A percentile compares a stretch with the other conserved stretches of the same genome.
These are phyloP conservation scores for Nerophis lumbriciformis DNA, from an alignment of 2,113 vertebrate genomes.

Conservation along the genomic window DNA sequence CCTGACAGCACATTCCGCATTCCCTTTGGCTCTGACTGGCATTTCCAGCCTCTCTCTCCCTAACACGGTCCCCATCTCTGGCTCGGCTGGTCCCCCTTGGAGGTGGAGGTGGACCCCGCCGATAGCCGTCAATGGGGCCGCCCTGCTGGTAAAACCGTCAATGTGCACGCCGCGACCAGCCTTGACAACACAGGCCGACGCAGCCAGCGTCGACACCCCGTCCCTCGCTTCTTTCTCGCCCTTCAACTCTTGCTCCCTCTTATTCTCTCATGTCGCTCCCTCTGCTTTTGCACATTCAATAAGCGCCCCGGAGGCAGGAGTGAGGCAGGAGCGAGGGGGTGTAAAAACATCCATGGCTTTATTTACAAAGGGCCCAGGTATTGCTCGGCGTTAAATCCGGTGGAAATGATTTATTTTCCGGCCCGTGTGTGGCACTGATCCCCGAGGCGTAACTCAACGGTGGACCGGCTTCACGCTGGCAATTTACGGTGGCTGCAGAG, in stretches of 20 bases:
- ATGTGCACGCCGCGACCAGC: constrained; percentile 31
- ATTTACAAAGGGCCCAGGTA: constrained; percentile 73
- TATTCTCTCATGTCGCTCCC: constrained; percentile 64
- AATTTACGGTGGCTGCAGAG: constrained; percentile 74
- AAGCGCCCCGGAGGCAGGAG: constrained; percentile 67
- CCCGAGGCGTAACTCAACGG: constrained; percentile 70
- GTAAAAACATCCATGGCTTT: constrained; percentile 73
- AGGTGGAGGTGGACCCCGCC: constrained; percentile 21
- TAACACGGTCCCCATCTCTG: constrained; percentile 15
- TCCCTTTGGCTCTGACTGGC: constrained; percentile 64
- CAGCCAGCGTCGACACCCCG: no score
- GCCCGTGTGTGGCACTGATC: constrained; percentile 67
- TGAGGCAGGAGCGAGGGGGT: constrained; percentile 59
- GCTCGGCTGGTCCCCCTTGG: constrained; percentile 17
- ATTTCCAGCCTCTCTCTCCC: constrained; percentile 47
- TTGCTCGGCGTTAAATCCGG: constrained; percentile 67
- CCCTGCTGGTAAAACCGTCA: constrained; percentile 37
- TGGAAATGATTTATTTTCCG: constrained; percentile 72
- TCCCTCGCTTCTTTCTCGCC: constrained; percentile 54
- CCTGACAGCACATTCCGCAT: constrained; percentile 67
- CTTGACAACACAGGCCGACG: constrained; percentile 21
- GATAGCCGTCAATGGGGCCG: constrained; percentile 20
- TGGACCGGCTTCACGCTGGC: constrained; percentile 56
- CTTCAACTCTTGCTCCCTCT: constrained; percentile 61
- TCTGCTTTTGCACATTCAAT: constrained; percentile 69